phyloP scores from a whole-genome alignment of 2,888 invertebrate species.

The Chalcosyrphus nemorum region DNA sequence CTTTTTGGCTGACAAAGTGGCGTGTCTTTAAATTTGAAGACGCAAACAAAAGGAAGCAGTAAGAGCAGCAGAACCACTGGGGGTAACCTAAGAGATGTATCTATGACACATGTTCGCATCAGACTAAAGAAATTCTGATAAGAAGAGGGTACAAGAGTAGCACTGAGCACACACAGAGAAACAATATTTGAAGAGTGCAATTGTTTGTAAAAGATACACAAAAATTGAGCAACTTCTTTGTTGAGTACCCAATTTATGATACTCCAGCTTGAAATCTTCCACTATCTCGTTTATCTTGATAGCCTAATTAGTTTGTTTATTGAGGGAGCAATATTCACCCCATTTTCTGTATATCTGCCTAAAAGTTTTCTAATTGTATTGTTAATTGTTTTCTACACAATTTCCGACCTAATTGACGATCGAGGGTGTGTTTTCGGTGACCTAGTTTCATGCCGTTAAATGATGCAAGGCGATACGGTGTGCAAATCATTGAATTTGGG shows the following conservation, averaged over 20 bases:
- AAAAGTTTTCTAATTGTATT: conserved; percentile 56
- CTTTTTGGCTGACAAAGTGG: conserved; percentile 49
- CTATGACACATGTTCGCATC: not conserved
- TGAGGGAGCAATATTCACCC: conserved; percentile 29
- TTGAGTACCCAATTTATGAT: conserved; percentile 69
- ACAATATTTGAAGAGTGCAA: conserved; percentile 47
- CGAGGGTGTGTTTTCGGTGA: conserved; percentile 54
- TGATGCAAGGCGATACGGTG: conserved; percentile 42
- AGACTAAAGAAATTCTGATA: not conserved
- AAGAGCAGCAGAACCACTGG: not conserved
- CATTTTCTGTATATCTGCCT: conserved; percentile 2
- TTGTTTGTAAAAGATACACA: conserved; percentile 39
- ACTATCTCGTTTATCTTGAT: conserved; percentile 68
- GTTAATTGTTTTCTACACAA: conserved; percentile 55
- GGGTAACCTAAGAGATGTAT: not conserved
- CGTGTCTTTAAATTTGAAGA: not conserved
- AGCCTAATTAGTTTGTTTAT: conserved; percentile 62
- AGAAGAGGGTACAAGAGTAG: conserved; percentile 33
- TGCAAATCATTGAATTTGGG: conserved; percentile 65
- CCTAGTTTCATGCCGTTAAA: conserved; percentile 30
- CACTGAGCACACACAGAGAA: not conserved
- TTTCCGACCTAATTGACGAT: conserved; percentile 44
- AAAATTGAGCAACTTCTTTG: conserved; percentile 62
- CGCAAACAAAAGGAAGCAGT: conserved; percentile 13
- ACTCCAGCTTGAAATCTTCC: conserved; percentile 38